Conservation (phyloP, 2,888 invertebrate species). For the Pollenia griseotomentosa region DNA sequence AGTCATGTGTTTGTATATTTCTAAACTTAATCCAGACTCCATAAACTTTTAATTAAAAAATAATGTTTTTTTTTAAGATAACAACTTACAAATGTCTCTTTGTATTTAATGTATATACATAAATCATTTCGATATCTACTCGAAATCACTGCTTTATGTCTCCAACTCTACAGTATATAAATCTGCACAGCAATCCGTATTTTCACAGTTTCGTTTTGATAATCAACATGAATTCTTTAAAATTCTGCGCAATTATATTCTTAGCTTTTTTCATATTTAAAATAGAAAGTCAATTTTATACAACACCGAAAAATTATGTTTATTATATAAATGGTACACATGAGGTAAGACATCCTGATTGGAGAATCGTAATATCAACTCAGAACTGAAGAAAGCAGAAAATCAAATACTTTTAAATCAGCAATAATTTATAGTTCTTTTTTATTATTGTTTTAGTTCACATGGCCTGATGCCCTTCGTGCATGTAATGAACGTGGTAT, state of each 20-base stretch:
- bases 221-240: slow-evolving; percentile 19
- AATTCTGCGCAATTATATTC: not conserved
- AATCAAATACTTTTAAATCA: no score
- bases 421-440: not conserved
- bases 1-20: no score
- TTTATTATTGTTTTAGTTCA: slow-evolving; percentile 21
- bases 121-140: not conserved
- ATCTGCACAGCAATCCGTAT: not conserved
- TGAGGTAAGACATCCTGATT: slow-evolving; percentile 29
- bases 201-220: slow-evolving; percentile 1
- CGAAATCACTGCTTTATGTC: not conserved
- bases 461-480: slow-evolving; percentile 53
- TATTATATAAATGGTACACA: slow-evolving; percentile 46
- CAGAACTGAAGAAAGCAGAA: no score
- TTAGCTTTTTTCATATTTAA: not conserved
- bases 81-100: no score
- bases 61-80: no score
- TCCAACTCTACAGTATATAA: not conserved
- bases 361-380: no score
- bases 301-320: slow-evolving; percentile 32
- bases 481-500: slow-evolving; percentile 47
- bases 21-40: no score
- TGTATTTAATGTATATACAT: no score
- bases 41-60: no score
- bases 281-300: slow-evolving; percentile 14